Conservation (phyloP, 2,797 vertebrate genomes). For the Pyrocephalus nanus region DNA sequence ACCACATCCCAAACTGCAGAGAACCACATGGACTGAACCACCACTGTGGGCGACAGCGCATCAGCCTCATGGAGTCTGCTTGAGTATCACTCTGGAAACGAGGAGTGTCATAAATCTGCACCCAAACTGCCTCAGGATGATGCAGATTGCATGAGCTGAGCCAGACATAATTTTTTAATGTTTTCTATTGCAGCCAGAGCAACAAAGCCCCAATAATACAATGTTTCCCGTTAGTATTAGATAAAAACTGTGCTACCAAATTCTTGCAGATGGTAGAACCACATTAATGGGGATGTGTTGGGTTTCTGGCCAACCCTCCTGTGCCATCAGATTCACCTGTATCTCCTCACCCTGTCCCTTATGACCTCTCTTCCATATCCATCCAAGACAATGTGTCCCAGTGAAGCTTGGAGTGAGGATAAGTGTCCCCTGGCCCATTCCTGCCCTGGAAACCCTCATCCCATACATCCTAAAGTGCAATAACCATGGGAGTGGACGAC, state of each 20-base stretch:
- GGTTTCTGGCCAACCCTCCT: not conserved
- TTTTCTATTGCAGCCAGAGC: not conserved
- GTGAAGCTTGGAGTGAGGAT: not conserved
- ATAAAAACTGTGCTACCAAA: not conserved
- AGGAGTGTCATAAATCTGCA: not conserved
- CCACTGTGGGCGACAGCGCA: not conserved
- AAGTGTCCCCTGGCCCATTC: fast-evolving
- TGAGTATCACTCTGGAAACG: not conserved
- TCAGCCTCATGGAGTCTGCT: not conserved
- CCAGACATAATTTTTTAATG: not conserved
- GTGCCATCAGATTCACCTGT: not conserved
- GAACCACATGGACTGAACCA: not conserved
- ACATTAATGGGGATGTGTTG: not conserved
- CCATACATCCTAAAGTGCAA: not conserved
- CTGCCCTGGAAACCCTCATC: not conserved
- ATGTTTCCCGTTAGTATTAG: not conserved
- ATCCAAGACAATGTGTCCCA: not conserved
- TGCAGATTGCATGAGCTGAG: not conserved
- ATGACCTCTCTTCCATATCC: fast-evolving
- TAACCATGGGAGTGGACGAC: fast-evolving
- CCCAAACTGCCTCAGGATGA: not conserved
- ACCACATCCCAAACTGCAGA: not conserved
- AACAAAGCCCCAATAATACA: fast-evolving
- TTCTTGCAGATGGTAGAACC: not conserved
- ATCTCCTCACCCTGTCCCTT: not conserved